Conservation (phyloP, 2,888 invertebrate species). For the Sialis lutaria region DNA sequence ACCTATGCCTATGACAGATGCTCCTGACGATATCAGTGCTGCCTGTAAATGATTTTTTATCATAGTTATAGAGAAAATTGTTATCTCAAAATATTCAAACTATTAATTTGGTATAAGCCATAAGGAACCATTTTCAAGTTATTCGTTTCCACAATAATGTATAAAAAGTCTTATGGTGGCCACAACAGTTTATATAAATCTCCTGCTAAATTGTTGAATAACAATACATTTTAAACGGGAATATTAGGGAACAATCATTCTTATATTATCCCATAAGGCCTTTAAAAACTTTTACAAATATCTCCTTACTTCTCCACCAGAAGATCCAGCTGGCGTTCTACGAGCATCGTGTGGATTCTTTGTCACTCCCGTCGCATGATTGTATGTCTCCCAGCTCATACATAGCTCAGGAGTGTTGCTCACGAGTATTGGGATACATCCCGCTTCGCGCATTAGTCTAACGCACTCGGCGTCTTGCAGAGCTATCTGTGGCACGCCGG, state of each 20-base stretch:
- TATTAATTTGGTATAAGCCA: not conserved
- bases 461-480: slow-evolving; percentile 51
- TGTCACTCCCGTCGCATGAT: slow-evolving; percentile 59
- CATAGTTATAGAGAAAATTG: not conserved
- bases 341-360: slow-evolving; percentile 67
- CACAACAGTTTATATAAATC: too few species aligned
- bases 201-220: too few species aligned
- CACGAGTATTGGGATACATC: slow-evolving; percentile 64
- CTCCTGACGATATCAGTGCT: slow-evolving; percentile 59
- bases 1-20: slow-evolving; percentile 65
- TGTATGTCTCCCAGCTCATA: slow-evolving; percentile 72
- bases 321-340: slow-evolving; percentile 69
- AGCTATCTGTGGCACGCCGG: slow-evolving; percentile 31
- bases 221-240: too few species aligned
- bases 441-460: slow-evolving; percentile 40
- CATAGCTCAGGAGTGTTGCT: slow-evolving; percentile 82
- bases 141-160: too few species aligned
- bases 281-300: not conserved
- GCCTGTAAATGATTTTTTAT: slow-evolving; percentile 29
- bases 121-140: not conserved
- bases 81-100: not conserved
- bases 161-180: too few species aligned
- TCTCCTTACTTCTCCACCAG: slow-evolving; percentile 60
- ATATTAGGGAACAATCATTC: not conserved
- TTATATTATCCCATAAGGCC: not conserved